A percentile compares a stretch with the other conserved stretches of the same genome.
phyloP scores from a whole-genome alignment of 2,113 vertebrate species.

The Saguinus midas region DNA sequence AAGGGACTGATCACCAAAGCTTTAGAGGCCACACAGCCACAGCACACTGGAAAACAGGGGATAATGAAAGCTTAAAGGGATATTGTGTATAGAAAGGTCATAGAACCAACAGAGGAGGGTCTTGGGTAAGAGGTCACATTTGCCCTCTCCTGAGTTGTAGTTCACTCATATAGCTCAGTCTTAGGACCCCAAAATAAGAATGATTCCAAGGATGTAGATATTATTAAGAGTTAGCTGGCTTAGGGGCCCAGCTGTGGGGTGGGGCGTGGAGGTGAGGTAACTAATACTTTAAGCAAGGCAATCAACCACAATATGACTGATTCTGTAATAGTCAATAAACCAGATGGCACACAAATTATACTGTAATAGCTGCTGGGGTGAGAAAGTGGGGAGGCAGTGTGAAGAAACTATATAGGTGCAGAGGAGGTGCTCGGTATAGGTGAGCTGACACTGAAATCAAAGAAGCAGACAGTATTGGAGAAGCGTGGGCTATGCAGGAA shows the following conservation, averaged over 20 bases:
- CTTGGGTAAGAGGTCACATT: not conserved
- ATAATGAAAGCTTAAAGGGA: not conserved
- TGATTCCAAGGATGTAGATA: not conserved
- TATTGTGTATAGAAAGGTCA: not conserved
- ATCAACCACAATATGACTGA: not conserved
- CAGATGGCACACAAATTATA: not conserved
- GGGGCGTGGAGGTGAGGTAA: not conserved
- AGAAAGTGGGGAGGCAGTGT: not conserved
- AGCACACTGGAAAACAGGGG: not conserved
- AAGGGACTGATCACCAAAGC: constrained; percentile 29
- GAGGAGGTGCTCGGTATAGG: not conserved
- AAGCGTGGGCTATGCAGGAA: not conserved
- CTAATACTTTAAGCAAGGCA: not conserved
- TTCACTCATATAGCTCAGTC: not conserved
- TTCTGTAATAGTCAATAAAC: not conserved
- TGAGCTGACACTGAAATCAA: not conserved
- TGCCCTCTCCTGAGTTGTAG: not conserved
- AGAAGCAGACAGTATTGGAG: not conserved
- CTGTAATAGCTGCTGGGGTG: not conserved
- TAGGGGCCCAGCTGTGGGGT: not conserved
- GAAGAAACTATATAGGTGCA: not conserved
- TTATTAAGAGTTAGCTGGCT: not conserved
- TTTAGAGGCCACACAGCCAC: constrained; percentile 17
- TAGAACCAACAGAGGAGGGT: not conserved
- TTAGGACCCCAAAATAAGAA: not conserved